Base-by-base conservation (phyloP, 2,888 invertebrate genomes). In the Beris morrisii region DNA sequence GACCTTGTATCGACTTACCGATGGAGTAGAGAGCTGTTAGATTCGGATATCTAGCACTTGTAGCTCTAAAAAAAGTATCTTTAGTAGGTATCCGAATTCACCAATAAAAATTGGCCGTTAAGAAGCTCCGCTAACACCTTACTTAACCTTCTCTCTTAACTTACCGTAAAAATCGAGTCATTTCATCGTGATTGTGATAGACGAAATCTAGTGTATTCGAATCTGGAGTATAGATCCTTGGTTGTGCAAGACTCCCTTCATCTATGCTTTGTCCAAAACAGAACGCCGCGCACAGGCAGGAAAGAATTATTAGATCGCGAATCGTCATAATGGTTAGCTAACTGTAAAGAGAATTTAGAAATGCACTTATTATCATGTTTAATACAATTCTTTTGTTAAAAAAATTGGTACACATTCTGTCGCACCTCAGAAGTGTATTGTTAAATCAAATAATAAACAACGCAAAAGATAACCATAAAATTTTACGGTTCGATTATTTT, bases 11-110 rank as follows among this genome's bases (percentile, higher is more conserved):
- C 38, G 94, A 93, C 80, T 94, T 93, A 68, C 96, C 97, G 75
- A 96, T 93, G 68, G 94, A 93, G 82, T 96, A 96, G 38, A 97
- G 84, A 0, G 94, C 92, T 0, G 95, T 95, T 71, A 96, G 85
- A 71, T 92, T 88, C 0, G 95, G 94, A 81, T 90, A 93, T 56
- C 86, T 84, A 13, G 90, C 87, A 66, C 90, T 92, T 43, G 93
- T 90, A 12, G 89, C 75, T 72, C 81, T 81, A 56, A 50, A 50
- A 15, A 38, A 38, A 38, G 38, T 5, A 38, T 38, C 38, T 66
- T 32, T 32, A 32, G n/a, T 31, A 5, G n/a, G 44, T 2, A 22
- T 22, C 22, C 22, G 3, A 22, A 22, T 22, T 22, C 22, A 22
- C 22, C 22, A 22, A 3, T 22, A 22, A 22, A 3, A 22, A 22